Percentiles rank a stretch among this genome's conserved stretches.
phyloP scores from a whole-genome alignment of 2,888 invertebrate genomes.

The Lobophora halterata region DNA sequence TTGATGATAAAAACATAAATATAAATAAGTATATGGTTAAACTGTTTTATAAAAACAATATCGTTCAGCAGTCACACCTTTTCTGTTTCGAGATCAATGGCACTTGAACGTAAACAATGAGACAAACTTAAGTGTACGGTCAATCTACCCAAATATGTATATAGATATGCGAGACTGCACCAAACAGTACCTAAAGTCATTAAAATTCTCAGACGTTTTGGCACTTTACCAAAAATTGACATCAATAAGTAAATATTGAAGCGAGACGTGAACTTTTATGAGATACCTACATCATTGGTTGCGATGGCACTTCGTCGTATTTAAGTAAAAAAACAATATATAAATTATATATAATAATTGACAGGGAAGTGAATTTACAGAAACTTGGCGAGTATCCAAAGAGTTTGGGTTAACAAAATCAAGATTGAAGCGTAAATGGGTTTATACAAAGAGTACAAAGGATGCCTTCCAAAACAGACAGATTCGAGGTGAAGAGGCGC shows the following conservation, averaged over 20 bases:
- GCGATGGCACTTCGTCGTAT: conserved; percentile 13
- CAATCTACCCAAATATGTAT: conserved; percentile 5
- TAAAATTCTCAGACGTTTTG: conserved; percentile 54
- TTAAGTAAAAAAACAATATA: conserved; percentile 9
- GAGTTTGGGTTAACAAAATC: conserved; percentile 2
- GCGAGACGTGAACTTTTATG: conserved; percentile 24
- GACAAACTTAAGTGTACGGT: not conserved
- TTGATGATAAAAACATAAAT: conserved; percentile 7
- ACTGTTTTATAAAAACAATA: too few species aligned
- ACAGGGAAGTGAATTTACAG: conserved; percentile 5
- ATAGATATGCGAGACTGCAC: conserved; percentile 22
- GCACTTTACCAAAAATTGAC: conserved; percentile 44
- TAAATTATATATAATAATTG: conserved; percentile 6
- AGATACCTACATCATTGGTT: conserved; percentile 14
- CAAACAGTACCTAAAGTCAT: conserved; percentile 33
- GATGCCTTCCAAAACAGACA: conserved; percentile 17
- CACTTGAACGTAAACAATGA: not conserved
- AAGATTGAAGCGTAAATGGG: conserved; percentile 9
- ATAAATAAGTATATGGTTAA: too few species aligned
- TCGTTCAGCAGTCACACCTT: too few species aligned
- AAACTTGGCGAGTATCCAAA: conserved; percentile 15
- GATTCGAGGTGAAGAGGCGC: conserved; percentile 13
- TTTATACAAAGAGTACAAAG: conserved; percentile 31
- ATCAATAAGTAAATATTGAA: conserved; percentile 28
- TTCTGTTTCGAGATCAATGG: too few species aligned